phyloP scores from a whole-genome alignment of 1,140 invertebrate genomes.

The Nymphalis io region DNA sequence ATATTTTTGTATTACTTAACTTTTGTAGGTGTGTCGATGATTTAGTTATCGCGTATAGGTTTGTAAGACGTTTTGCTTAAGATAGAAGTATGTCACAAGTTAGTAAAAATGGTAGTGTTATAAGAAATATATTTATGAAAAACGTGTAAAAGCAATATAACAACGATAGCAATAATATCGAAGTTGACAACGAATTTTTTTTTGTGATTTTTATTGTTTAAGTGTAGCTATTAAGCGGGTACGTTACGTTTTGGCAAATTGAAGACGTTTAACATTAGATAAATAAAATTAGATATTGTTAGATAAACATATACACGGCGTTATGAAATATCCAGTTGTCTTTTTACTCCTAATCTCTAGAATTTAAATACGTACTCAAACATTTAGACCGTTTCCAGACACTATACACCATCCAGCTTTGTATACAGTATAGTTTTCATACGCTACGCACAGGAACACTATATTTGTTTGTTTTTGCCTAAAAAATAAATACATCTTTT shows the following conservation, averaged over 20 bases:
- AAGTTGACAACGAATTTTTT: constrained; percentile 66
- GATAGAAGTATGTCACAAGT: constrained; percentile 6
- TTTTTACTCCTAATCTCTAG: constrained; percentile 6
- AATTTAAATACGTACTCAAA: neutral
- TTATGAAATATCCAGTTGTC: constrained; percentile 9
- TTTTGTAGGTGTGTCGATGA: constrained; percentile 8
- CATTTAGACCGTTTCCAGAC: neutral
- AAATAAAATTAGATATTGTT: constrained; percentile 13
- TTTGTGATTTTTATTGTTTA: constrained; percentile 36
- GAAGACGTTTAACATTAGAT: constrained; percentile 9
- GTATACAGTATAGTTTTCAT: neutral
- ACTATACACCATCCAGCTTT: neutral
- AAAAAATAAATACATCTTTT: neutral
- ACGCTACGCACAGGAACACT: neutral
- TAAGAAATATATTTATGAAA: constrained; percentile 16
- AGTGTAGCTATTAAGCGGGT: constrained; percentile 12
- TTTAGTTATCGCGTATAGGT: constrained; percentile 9
- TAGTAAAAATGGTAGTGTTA: constrained; percentile 14
- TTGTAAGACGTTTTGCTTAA: constrained; percentile 12
- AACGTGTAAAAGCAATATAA: constrained; percentile 43
- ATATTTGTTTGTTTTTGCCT: neutral
- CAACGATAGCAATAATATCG: constrained; percentile 64
- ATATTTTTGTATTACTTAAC: constrained; percentile 14
- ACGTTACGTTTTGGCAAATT: constrained; percentile 7
- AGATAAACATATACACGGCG: constrained; percentile 6